Conservation (phyloP, 2,797 vertebrate species). For the Molossus alvarezi region DNA sequence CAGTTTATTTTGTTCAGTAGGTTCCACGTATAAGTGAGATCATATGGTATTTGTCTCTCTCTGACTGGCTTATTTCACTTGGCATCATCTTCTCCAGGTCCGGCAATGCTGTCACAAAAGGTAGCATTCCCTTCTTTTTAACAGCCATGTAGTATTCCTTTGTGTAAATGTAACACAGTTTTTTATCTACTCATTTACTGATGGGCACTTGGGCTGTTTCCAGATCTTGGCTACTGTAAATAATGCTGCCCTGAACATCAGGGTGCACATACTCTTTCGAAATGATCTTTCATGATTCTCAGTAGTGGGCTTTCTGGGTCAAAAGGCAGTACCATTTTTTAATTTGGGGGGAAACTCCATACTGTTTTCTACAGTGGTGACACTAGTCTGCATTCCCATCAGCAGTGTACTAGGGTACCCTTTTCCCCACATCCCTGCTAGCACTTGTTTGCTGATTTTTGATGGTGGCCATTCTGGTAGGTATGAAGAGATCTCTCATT, state of each 20-base stretch:
- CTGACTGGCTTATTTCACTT: not conserved
- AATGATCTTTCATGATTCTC: not conserved
- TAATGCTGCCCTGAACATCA: not conserved
- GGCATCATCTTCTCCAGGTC: not conserved
- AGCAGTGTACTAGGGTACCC: not conserved
- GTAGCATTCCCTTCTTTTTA: not conserved
- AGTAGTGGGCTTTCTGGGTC: not conserved
- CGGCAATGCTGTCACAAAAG: not conserved
- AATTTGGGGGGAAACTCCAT: not conserved
- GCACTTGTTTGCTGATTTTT: not conserved
- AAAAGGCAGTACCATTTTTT: not conserved
- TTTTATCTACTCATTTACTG: not conserved
- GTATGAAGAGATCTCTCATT: too few relatives aligned
- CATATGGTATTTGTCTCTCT: not conserved
- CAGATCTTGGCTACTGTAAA: not conserved
- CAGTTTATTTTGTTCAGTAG: not conserved
- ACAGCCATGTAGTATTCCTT: not conserved
- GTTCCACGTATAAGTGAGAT: not conserved
- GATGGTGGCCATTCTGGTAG: not conserved
- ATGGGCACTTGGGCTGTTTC: not conserved
- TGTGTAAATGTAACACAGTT: not conserved
- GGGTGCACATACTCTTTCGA: not conserved
- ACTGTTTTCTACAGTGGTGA: not conserved
- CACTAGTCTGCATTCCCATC: not conserved
- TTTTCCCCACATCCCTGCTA: not conserved